Evolutionary conservation across 2,888 invertebrate species (phyloP), one percentile per base, ranked within the genome.

Genomic region (Pseudococcus jackbeardsleyi): DNA sequence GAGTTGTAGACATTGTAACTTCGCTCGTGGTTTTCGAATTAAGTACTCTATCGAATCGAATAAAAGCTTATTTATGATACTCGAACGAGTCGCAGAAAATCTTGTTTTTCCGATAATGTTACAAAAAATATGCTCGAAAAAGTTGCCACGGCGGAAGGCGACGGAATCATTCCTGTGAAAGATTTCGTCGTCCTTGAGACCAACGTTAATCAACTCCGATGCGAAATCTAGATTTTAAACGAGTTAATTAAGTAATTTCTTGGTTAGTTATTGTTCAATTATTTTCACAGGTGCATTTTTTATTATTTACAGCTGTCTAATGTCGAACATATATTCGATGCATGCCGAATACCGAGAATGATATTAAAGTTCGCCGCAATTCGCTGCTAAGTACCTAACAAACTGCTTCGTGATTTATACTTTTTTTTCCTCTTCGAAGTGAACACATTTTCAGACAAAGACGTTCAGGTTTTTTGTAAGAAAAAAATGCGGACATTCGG

Each of bases 241-340:
- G 68, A 77, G 77, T 39, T 77, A 77, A 77, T 77, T 77, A 77
- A 33, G 33, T 77, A 26, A 77, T 77, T 26, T 26, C 11, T 68
- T 6, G n/a, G 26, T 77, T 42, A 77, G n/a, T 39, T 42, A 42
- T 17, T 86, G 17, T 86, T 68, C 22, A 87, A 46, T 88, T 15
- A 64, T 72, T 26, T 19, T 54, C 48, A 48, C 84, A 3, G 50
- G 46, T 72, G 54, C 0, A 26, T 1, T 79, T 1, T 79, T 50
- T 7, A 15, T 86, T 42, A 33, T 86, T 9, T 39, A 1, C 1
- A 26, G 7, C 59, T 42, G n/a, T 17, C 26, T 9, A 42, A 19
- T 7, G 5, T 50, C 50, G 50, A 15, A 50, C 48, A 6, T 42
- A 8, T 42, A 42, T 42, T 42, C 42, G 6, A 42, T 42, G 42